phyloP scores from a whole-genome alignment of 2,888 invertebrate species.

The Rhamnusium bicolor region DNA sequence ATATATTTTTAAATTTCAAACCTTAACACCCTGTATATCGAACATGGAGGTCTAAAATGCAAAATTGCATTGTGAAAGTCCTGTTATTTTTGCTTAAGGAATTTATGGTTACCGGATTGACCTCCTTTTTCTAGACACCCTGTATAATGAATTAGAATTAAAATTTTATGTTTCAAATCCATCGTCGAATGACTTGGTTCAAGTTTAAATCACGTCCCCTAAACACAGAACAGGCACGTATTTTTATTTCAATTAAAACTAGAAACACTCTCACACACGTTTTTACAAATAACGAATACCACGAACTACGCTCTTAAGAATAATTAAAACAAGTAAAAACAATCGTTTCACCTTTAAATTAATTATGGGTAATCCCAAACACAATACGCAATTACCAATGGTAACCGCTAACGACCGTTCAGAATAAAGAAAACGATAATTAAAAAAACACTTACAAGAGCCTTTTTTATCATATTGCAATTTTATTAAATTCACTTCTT shows the following conservation, averaged over 20 bases:
- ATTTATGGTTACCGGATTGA: no score
- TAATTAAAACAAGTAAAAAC: neutral
- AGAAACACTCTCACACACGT: neutral
- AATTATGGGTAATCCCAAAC: neutral
- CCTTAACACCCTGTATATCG: no score
- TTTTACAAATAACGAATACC: neutral
- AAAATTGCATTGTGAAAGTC: no score
- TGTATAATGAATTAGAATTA: no score
- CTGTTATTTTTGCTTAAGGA: no score
- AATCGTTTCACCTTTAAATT: neutral
- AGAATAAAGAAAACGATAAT: neutral
- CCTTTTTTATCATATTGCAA: conserved; percentile 5
- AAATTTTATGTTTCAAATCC: no score
- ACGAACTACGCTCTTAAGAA: neutral
- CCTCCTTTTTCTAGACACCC: no score
- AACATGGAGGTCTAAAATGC: no score
- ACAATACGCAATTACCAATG: neutral
- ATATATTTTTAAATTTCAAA: no score
- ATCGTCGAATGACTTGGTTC: no score
- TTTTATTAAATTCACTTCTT: neutral
- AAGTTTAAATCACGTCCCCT: no score
- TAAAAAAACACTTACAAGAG: conserved; percentile 18
- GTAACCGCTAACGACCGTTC: no score
- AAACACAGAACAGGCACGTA: neutral
- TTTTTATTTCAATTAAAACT: neutral